Evolutionary conservation across 2,113 vertebrate species (phyloP).

Genomic region (Notothenia rossii): DNA sequence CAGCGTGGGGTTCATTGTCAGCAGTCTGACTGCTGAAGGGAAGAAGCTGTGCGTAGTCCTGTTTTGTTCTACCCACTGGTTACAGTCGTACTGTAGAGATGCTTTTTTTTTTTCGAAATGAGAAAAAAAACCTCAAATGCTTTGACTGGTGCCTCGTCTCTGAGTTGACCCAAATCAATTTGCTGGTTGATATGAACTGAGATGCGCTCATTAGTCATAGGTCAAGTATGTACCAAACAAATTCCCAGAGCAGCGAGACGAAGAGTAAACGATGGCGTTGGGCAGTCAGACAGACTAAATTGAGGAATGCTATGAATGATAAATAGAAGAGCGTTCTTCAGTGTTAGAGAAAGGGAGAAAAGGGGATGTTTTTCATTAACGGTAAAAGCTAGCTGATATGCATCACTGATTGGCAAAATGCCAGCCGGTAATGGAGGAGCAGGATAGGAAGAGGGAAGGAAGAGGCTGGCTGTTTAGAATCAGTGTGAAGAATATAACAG

Average conservation of each 20-base stretch:
- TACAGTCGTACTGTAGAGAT: neutral
- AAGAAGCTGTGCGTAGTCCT: too few species aligned
- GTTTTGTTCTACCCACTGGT: neutral
- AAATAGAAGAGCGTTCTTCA: slow-evolving; percentile 12
- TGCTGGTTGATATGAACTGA: slow-evolving; percentile 18
- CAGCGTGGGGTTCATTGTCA: too few species aligned
- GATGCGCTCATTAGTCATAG: slow-evolving; percentile 39
- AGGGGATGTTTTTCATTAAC: slow-evolving; percentile 35
- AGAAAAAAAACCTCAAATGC: neutral
- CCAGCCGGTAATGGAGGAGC: slow-evolving; percentile 41
- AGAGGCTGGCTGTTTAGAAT: slow-evolving; percentile 11
- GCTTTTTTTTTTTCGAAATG: neutral
- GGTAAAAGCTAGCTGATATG: slow-evolving; percentile 38
- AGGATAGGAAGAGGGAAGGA: slow-evolving; percentile 8
- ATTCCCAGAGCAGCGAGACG: slow-evolving; percentile 5
- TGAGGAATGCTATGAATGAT: slow-evolving; percentile 24
- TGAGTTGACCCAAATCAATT: slow-evolving; percentile 28
- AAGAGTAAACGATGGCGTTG: neutral
- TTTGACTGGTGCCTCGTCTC: neutral
- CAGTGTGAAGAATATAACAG: slow-evolving; percentile 9
- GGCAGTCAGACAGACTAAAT: neutral
- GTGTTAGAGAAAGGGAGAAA: slow-evolving; percentile 8
- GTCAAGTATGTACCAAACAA: slow-evolving; percentile 24
- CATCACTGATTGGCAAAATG: slow-evolving; percentile 54
- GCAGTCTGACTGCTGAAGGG: too few species aligned